Evolutionary conservation across 2,113 vertebrate genomes (phyloP).

Genomic region (Ia io): DNA sequence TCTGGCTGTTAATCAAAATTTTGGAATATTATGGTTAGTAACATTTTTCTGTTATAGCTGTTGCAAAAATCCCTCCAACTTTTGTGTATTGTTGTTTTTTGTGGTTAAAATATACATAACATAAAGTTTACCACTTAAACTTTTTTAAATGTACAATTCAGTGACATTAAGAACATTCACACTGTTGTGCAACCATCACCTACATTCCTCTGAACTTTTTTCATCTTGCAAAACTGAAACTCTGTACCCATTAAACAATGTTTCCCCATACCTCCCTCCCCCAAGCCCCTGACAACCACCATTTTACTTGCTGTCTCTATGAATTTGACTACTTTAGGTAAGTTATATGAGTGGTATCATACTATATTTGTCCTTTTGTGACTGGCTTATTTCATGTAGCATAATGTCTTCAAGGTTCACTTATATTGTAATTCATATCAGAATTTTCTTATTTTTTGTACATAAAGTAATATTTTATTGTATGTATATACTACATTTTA

Average conservation of each 20-base stretch:
- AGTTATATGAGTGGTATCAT: background rate
- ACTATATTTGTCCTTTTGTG: background rate
- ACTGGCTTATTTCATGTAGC: background rate
- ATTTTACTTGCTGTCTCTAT: background rate
- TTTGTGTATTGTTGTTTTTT: background rate
- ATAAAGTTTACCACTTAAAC: background rate
- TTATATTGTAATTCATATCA: background rate
- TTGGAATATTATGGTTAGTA: background rate
- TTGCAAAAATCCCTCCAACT: background rate
- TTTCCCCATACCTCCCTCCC: background rate
- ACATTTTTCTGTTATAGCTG: conserved; percentile 3
- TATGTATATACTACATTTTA: background rate
- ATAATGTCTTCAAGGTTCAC: background rate
- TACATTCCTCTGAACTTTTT: background rate
- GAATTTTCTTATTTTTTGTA: background rate
- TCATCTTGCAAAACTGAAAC: background rate
- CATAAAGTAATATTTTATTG: background rate
- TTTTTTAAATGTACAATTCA: background rate
- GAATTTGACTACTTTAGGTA: background rate
- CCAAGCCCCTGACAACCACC: background rate
- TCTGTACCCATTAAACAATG: background rate
- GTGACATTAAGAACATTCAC: background rate
- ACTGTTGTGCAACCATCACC: background rate
- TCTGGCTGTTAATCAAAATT: background rate
- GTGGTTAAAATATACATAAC: background rate